Conservation (phyloP, 1,140 invertebrate genomes). For the Goniozus legneri region DNA sequence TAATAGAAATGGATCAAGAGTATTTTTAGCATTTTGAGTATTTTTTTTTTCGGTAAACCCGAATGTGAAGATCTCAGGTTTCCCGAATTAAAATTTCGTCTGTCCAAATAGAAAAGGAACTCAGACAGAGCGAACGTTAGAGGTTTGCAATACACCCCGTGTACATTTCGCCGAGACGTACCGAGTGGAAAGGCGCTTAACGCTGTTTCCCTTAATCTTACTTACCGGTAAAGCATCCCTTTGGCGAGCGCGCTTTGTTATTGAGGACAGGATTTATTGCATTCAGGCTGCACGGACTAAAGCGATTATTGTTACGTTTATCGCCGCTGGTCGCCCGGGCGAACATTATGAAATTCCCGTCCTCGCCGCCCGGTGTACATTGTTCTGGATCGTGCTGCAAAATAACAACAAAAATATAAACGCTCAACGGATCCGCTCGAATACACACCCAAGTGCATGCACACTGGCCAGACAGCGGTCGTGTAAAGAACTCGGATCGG, state of each 20-base stretch:
- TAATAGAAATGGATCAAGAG: no score
- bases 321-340: slow-evolving; percentile 93
- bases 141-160: not conserved
- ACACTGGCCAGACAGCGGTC: no score
- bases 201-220: no score
- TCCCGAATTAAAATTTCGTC: no score
- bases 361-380: slow-evolving; percentile 86
- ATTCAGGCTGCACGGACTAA: slow-evolving; percentile 87
- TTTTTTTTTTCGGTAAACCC: no score
- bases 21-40: no score
- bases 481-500: no score
- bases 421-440: no score
- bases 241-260: slow-evolving; percentile 82
- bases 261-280: slow-evolving; percentile 94
- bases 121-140: no score
- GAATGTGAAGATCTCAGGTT: no score
- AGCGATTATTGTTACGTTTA: slow-evolving; percentile 94
- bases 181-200: not conserved
- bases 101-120: no score
- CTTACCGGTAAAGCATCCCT: slow-evolving; percentile 89
- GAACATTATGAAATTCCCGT: slow-evolving; percentile 99
- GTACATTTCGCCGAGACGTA: not conserved
- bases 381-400: slow-evolving; percentile 90
- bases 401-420: slow-evolving; percentile 1
- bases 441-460: no score